Base-by-base conservation (phyloP, 2,113 vertebrate species). In the Ginglymostoma cirratum region DNA sequence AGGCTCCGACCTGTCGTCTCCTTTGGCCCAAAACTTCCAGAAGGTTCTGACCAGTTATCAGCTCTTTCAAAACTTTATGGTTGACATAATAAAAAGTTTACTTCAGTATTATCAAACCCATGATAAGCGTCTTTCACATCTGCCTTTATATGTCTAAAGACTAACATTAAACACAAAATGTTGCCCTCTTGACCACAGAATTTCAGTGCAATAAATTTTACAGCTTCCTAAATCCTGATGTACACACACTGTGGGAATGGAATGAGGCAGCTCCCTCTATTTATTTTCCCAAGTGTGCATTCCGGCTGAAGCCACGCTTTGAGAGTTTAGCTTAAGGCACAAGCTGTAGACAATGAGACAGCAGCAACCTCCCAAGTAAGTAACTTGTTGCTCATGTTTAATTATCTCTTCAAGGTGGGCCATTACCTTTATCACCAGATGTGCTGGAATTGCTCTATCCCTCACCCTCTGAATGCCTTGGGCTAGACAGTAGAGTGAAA, bases 201-300 rank as follows among this genome's bases (percentile, higher is more conserved):
- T 96, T 95, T 95, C 96, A 96, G 65, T 96, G 97, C 97, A 97
- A 98, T 98, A 98, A 98, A 98, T 98, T 98, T 98, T 98, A 98
- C 97, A 98, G 97, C 97, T 97, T 96, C 97, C 97, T 97, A 97
- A 97, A 96, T 83, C 97, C 0, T 95, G 65, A 96, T 97, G 98
- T 97, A 97, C 97, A 97, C 97, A 97, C 96, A 96, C 76, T 66
- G 80, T 92, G 0, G 0, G 52, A 96, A 96, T 97, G 97, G 97
- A 97, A 96, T 96, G 96, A 96, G 97, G 97, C 97, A 97, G 27
- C 34, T 8, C 30, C 38, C 1, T 66, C 38, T 30, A 4, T 92
- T 6, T n/a, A 10, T 92, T 34, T 45, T 38, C 30, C 21, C 89
- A 8, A 8, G 89, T 93, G 34, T 38, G 61, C 89, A 66, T 66